Conservation (phyloP, 1,140 invertebrate species). For the Aricia agestis region DNA sequence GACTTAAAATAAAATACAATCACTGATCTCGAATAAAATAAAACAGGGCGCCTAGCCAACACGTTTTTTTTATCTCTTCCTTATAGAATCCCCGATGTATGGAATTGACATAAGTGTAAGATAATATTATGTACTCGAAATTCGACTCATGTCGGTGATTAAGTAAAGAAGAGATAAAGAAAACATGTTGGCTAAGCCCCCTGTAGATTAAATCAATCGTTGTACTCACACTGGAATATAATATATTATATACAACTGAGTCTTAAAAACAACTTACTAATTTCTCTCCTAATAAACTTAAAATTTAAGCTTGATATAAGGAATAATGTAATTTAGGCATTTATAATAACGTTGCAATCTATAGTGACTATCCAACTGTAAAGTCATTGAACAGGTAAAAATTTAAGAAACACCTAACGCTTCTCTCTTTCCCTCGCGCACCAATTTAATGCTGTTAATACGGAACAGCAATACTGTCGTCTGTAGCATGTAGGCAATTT, state of each 20-base stretch:
- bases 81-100: too few species aligned
- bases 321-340: constrained; percentile 14
- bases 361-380: neutral
- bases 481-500: too few species aligned
- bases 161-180: too few species aligned
- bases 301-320: constrained; percentile 9
- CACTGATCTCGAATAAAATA: constrained; percentile 2
- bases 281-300: neutral
- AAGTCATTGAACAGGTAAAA: too few species aligned
- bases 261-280: constrained; percentile 7
- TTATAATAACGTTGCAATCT: neutral
- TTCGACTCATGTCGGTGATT: too few species aligned
- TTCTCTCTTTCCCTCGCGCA: too few species aligned
- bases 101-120: too few species aligned
- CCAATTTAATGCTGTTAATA: too few species aligned
- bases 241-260: constrained; percentile 4
- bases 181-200: neutral
- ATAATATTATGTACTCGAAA: too few species aligned
- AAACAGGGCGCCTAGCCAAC: neutral
- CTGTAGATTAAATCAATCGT: constrained; percentile 2
- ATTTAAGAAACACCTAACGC: too few species aligned
- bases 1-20: constrained; percentile 13
- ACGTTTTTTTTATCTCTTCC: too few species aligned
- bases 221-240: constrained; percentile 12
- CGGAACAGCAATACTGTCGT: too few species aligned